Conservation (phyloP, 2,113 vertebrate genomes). For the Lophura nycthemera region DNA sequence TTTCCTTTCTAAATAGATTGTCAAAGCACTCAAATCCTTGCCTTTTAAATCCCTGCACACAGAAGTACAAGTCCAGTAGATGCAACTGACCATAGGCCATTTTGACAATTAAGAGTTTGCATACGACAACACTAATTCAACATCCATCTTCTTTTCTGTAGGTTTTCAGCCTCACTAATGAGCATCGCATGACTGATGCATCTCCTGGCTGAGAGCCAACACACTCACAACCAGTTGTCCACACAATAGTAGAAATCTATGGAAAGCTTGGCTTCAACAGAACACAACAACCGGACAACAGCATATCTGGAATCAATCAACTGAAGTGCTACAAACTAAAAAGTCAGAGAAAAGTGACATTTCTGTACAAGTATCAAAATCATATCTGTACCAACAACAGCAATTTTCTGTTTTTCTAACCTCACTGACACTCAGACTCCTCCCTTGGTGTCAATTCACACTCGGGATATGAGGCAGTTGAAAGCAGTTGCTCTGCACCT, state of each 20-base stretch:
- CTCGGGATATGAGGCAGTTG: not conserved
- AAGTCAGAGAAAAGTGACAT: not conserved
- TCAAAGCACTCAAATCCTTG: conserved; percentile 61
- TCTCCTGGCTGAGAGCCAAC: not conserved
- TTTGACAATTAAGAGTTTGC: not conserved
- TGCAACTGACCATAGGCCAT: not conserved
- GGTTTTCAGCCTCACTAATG: not conserved
- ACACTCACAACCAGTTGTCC: not conserved
- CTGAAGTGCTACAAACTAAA: not conserved
- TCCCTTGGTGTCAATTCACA: not conserved
- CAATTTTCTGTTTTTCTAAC: not conserved
- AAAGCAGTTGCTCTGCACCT: not conserved
- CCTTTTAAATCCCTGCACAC: conserved; percentile 17
- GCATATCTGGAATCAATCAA: not conserved
- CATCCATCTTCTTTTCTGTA: not conserved
- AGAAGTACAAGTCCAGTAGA: not conserved
- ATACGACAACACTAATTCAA: not conserved
- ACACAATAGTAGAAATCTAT: not conserved
- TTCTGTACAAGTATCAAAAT: not conserved
- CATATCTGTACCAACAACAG: not conserved
- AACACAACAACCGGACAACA: not conserved
- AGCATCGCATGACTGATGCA: not conserved
- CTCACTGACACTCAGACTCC: not conserved
- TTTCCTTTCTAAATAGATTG: conserved; percentile 56
- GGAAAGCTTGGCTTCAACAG: not conserved